Percentiles rank a stretch among this genome's conserved stretches.
Conservation (phyloP, 2,113 vertebrate genomes). For the Anarrhichthys ocellatus region DNA sequence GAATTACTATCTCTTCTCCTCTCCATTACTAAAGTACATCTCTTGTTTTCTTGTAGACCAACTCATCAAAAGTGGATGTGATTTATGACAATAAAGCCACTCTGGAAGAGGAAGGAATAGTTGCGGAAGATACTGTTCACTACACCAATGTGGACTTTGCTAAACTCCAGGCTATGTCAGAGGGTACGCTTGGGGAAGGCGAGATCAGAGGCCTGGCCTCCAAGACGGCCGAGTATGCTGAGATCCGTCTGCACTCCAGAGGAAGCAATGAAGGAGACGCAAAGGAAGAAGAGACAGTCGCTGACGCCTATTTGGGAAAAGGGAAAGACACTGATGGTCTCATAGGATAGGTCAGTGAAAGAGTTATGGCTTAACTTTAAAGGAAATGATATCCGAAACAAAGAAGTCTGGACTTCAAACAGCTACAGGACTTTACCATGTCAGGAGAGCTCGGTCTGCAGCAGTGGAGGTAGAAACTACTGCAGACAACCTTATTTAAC, state of each 20-base stretch:
- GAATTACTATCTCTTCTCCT: neutral
- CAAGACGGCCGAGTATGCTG: constrained; percentile 38
- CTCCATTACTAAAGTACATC: neutral
- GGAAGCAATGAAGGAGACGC: neutral
- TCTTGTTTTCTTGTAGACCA: constrained; percentile 34
- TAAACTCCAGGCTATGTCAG: constrained; percentile 26
- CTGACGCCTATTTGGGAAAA: neutral
- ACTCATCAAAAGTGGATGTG: constrained; percentile 20
- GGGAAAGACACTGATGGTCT: neutral
- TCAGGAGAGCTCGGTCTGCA: neutral
- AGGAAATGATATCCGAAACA: neutral
- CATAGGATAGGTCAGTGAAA: neutral
- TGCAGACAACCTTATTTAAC: neutral
- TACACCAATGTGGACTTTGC: constrained; percentile 40
- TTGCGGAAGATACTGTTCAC: constrained; percentile 19
- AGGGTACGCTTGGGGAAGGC: neutral
- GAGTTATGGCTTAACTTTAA: neutral
- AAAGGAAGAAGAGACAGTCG: constrained; percentile 6
- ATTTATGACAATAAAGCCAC: constrained; percentile 42
- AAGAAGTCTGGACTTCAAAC: neutral
- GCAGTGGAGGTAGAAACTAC: neutral
- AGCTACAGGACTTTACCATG: neutral
- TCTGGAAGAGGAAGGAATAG: constrained; percentile 8
- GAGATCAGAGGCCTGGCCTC: constrained; percentile 35
- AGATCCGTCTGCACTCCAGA: constrained; percentile 12